Evolutionary conservation across 2,113 vertebrate species (phyloP).

Genomic region (Lota lota): DNA sequence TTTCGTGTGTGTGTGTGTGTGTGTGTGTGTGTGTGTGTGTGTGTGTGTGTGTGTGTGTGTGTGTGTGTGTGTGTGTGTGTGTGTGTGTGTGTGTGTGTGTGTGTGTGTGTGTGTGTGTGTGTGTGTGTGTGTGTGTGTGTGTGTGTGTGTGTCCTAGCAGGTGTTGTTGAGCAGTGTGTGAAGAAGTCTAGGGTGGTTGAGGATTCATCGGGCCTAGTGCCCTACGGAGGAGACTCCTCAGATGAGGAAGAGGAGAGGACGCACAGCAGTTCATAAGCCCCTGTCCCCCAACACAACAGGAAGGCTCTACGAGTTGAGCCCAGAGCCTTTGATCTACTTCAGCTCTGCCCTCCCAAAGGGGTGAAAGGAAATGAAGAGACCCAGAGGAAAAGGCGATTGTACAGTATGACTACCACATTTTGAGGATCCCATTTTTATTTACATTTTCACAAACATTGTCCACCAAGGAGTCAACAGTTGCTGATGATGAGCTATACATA

Average conservation of each 20-base stretch:
- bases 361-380: background rate
- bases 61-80: slow-evolving; percentile 26
- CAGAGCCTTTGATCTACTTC: slow-evolving; percentile 14
- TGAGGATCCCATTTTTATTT: slow-evolving; percentile 23
- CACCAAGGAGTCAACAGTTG: slow-evolving; percentile 1
- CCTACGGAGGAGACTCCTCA: slow-evolving; percentile 75
- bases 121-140: slow-evolving; percentile 16
- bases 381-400: slow-evolving; percentile 28
- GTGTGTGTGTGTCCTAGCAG: slow-evolving; percentile 49
- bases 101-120: no score
- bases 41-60: slow-evolving; percentile 36
- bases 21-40: slow-evolving; percentile 27
- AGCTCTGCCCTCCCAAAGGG: slow-evolving; percentile 1
- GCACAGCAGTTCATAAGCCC: slow-evolving; percentile 63
- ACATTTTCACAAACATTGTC: slow-evolving; percentile 34
- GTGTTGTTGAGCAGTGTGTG: slow-evolving; percentile 31
- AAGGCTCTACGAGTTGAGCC: slow-evolving; percentile 23
- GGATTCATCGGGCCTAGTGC: slow-evolving; percentile 67
- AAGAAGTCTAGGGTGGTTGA: slow-evolving; percentile 62
- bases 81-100: background rate
- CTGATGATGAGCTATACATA: slow-evolving; percentile 48
- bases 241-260: slow-evolving; percentile 77
- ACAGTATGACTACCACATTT: slow-evolving; percentile 12
- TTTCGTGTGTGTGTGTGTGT: slow-evolving; percentile 37
- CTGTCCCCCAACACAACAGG: background rate